Evolutionary conservation across 92 coral and sea anemone species (phyloP), one percentile per base, ranked within the genome.

Genomic region (Paramuricea clavata): DNA sequence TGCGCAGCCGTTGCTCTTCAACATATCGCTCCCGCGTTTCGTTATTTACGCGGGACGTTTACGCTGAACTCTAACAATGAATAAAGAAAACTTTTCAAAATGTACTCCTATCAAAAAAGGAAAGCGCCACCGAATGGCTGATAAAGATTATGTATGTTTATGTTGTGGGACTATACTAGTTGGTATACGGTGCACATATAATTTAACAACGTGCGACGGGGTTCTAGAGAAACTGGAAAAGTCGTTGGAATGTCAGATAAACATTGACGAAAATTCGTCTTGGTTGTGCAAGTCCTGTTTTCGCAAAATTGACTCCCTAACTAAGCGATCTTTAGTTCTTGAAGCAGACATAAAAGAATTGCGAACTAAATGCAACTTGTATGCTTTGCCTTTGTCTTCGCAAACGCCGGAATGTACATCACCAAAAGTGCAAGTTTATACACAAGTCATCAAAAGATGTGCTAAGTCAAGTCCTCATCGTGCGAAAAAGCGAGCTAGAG

Each of bases 381-480:
- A n/a, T 39, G 32, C n/a, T n/a, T n/a, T n/a, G n/a, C n/a, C 27
- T 74, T 16, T 28, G 54, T 36, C 60, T 22, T 43, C 30, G 47
- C 44, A 10, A 36, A 74, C 47, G 54, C 47, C 81, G 54, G 60
- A 74, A 23, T 21, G 6, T 43, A 32, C 81, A 74, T 41, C 81
- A 36, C 32, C 81, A 21, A 43, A 43, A 54, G 81, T 41, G 59
- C 27, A 74, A 74, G 54, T 54, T 49, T 56, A 39, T 36, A 60
- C 81, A 42, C 27, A 74, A 74, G 54, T 42, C 47, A 54, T 60
- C 52, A 72, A 72, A 72, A 54, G 42, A 72, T 72, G 78, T 74
- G 60, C 47, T 43, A 74, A 42, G 81, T 19, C 52, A 59, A 42
- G 22, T 74, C 57, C 80, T n/a, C 23, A 33, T 74, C 57, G 80